Evolutionary conservation across 2,797 vertebrate genomes (phyloP), one percentile per base, ranked within the genome.

Genomic region (Chrysolophus pictus): DNA sequence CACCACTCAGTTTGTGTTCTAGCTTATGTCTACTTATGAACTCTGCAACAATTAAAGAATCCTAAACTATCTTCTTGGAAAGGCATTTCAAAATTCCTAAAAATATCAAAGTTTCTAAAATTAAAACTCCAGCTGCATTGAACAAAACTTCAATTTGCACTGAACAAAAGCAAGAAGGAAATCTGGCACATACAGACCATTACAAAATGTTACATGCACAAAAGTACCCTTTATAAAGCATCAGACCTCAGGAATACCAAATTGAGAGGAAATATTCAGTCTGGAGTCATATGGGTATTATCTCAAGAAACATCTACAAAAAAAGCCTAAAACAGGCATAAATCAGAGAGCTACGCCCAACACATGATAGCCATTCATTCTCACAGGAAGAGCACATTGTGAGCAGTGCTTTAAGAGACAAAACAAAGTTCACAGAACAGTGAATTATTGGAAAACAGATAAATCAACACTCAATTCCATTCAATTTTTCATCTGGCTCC

Each of bases 111-210:
- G 85, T 86, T 95, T 92, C 96, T 95, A 96, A 94, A 96, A 95
- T 94, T 96, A 95, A 91, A 90, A 59, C 84, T 73, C 82, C 87
- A 94, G 91, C 94, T 93, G 94, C 85, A 90, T 49, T 84, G 68
- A 82, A 67, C 91, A 93, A 96, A 93, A 91, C 37, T 79, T 92
- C 87, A 94, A 68, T 55, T 84, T 79, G 71, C 47, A 93, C 73
- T 88, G 77, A 95, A 94, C 71, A 95, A 94, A 95, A 76, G 93
- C 92, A 92, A 95, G 81, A 87, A 93, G 94, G 96, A 95, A 96
- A 94, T 94, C 88, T 93, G 94, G 92, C 92, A 94, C 78, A 90
- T 74, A 83, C 31, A 59, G 62, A 80, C 87, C 86, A 91, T 90
- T 93, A 94, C 84, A 80, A 95, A 93, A 86, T 91, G 73, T 51